Percentiles rank a stretch among this genome's conserved stretches.
Evolutionary conservation across 2,797 vertebrate species (phyloP).

Genomic region (Nasua narica): DNA sequence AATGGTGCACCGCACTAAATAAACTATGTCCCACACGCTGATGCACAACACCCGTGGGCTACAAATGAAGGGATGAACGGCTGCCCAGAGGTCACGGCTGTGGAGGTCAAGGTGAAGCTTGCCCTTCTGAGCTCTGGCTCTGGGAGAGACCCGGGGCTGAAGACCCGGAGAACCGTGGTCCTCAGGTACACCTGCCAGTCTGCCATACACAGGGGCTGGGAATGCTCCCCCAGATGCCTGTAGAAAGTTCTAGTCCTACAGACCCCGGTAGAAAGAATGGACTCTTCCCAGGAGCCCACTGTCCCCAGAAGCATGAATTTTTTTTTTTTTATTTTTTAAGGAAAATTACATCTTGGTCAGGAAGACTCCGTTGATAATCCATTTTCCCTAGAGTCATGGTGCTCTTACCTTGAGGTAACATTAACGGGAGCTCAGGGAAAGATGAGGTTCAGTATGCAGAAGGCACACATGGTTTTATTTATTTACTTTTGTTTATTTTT

Average conservation of each 20-base stretch:
- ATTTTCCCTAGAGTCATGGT: not conserved
- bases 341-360: not conserved
- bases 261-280: not conserved
- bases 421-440: not conserved
- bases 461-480: not conserved
- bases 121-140: rapidly evolving
- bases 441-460: not conserved
- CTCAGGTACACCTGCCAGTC: not conserved
- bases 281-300: not conserved
- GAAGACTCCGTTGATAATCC: not conserved
- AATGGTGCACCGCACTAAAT: not conserved
- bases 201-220: not conserved
- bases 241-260: not conserved
- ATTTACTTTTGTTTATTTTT: not conserved
- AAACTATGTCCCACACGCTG: rapidly evolving
- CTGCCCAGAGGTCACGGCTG: not conserved
- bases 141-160: not conserved
- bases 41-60: not conserved
- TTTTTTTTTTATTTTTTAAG: not conserved
- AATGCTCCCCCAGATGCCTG: not conserved
- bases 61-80: not conserved
- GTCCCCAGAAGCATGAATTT: not conserved
- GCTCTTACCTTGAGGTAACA: not conserved
- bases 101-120: not conserved
- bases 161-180: not conserved